Evolutionary conservation across 2,888 invertebrate species (phyloP), one percentile per base, ranked within the genome.

Genomic region (Julus scandinavius): DNA sequence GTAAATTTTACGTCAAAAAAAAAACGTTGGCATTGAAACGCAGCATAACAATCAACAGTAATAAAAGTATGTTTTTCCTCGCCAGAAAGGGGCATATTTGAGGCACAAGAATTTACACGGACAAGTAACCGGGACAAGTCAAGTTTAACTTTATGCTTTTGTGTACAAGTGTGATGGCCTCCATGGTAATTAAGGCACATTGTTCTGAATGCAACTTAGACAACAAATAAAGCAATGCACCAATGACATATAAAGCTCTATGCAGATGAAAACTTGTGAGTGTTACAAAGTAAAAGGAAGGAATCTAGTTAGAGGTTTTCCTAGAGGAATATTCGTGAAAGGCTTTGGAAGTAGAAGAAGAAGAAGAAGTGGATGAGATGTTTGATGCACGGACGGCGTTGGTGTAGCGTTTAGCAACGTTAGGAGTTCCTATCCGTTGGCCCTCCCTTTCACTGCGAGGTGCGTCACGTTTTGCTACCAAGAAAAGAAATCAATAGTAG

Each of bases 351-450:
- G 72, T 72, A 29, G 72, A 72, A 72, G 72, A 72, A 29, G 72
- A 72, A 72, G 72, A 58, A 58, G 54, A 63, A 63, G 72, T 72
- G 72, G 72, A 72, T 29, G 72, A 72, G 72, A n/a, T 72, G 72
- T 72, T 72, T 72, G 72, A 72, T 7, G 72, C 72, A 72, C 72
- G 72, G 29, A 72, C 72, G 72, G 72, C 72, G 72, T 29, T 72
- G 72, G 72, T 29, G 29, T 72, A 72, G 29, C 72, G 72, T 72
- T 72, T 72, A 29, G 72, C 72, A 72, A 72, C 72, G n/a, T 72
- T 72, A 72, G 72, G 72, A 72, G 72, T 72, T 72, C 72, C 72
- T 72, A 72, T 72, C 72, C 72, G 72, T 72, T 72, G 72, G 29
- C 72, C 72, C 72, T 72, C 29, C 72, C 29, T 72, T 72, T 72